Conservation (phyloP, 2,888 invertebrate species). For the Hymenopus coronatus region DNA sequence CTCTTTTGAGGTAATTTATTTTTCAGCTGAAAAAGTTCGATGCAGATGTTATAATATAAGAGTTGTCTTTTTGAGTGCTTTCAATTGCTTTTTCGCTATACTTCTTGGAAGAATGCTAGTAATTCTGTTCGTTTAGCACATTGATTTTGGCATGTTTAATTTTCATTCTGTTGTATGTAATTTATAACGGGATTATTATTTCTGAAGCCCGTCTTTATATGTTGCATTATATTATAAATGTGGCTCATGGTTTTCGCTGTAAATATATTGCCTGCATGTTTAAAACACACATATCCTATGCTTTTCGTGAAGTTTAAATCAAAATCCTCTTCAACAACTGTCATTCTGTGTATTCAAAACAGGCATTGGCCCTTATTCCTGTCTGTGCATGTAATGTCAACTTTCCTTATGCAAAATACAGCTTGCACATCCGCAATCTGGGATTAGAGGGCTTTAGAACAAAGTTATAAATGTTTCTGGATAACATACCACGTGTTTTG, state of each 20-base stretch:
- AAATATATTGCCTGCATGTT: conserved; percentile 11
- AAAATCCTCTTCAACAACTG: not conserved
- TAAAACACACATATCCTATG: not conserved
- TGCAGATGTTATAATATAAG: not conserved
- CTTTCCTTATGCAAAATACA: not conserved
- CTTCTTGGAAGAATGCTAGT: not conserved
- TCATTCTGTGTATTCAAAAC: not conserved
- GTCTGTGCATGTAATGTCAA: conserved; percentile 5
- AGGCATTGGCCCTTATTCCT: not conserved
- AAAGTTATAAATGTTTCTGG: too few species aligned
- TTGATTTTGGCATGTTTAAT: not conserved
- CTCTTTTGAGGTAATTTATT: not conserved
- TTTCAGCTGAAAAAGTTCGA: not conserved
- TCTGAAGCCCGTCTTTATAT: not conserved
- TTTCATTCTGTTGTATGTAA: not conserved
- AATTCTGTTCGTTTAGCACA: not conserved
- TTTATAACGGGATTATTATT: not conserved
- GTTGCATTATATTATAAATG: not conserved
- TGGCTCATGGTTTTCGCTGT: not conserved
- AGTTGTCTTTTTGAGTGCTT: not conserved
- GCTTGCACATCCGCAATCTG: not conserved
- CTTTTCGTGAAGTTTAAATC: not conserved
- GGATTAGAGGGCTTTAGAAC: not conserved
- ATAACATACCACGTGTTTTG: too few species aligned
- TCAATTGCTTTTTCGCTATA: not conserved